A percentile compares a stretch with the other conserved stretches of the same genome.
These are phyloP conservation scores for Cotesia typhae DNA, from an alignment of 1,140 invertebrate genomes.

Conservation along the genomic window DNA sequence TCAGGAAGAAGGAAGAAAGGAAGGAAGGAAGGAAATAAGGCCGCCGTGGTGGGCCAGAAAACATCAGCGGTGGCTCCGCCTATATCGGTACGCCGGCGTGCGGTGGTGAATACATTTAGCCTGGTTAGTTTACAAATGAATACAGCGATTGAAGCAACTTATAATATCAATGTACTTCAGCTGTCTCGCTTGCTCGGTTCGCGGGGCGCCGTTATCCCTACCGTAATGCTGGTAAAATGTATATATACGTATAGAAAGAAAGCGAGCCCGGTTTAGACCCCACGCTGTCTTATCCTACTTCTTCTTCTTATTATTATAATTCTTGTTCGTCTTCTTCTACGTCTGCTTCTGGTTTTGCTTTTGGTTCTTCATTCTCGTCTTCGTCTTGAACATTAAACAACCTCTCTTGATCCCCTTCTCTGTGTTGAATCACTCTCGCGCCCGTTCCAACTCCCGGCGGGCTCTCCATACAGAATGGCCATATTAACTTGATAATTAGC, in stretches of 20 bases:
- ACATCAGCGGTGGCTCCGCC: conserved; percentile 59
- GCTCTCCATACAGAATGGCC: conserved; percentile 74
- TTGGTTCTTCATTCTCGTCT: conserved; percentile 12
- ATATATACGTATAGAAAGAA: neutral
- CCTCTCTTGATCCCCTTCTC: conserved; percentile 35
- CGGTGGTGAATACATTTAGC: conserved; percentile 67
- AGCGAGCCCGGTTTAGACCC: neutral
- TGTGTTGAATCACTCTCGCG: conserved; percentile 47
- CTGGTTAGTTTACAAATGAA: conserved; percentile 78
- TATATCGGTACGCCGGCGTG: conserved; percentile 62
- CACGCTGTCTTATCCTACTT: conserved; percentile 57
- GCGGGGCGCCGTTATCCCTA: conserved; percentile 48
- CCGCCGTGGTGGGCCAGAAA: conserved; percentile 61
- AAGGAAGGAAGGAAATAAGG: conserved; percentile 62
- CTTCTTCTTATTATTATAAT: neutral
- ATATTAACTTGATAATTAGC: conserved; percentile 91
- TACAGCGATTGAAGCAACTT: conserved; percentile 79
- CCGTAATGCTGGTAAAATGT: conserved; percentile 45
- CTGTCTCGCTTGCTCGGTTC: conserved; percentile 62
- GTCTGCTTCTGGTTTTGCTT: neutral
- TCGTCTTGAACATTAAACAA: conserved; percentile 25
- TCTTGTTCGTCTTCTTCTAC: conserved; percentile 48
- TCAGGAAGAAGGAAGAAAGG: conserved; percentile 43
- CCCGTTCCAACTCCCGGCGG: conserved; percentile 53
- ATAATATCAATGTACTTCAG: conserved; percentile 75